A percentile compares a stretch with the other conserved stretches of the same genome.
Evolutionary conservation across 2,797 vertebrate genomes (phyloP).

Genomic region (Alfaro cultratus): DNA sequence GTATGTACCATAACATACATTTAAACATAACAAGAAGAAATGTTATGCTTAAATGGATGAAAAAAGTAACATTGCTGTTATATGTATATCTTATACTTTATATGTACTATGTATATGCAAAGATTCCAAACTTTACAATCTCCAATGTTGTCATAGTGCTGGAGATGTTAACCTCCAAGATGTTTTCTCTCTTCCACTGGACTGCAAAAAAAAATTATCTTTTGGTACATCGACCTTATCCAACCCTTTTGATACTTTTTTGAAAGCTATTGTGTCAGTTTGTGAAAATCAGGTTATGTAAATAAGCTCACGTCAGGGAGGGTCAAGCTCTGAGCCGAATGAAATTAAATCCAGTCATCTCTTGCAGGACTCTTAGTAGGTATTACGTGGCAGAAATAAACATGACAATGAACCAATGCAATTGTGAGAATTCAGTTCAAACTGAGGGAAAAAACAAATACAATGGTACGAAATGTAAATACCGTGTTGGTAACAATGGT

Average conservation of each 20-base stretch:
- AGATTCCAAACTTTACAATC: neutral
- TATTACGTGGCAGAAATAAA: slow-evolving; percentile 36
- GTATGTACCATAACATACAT: neutral
- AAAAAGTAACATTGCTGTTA: neutral
- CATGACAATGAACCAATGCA: slow-evolving; percentile 33
- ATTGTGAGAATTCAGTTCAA: slow-evolving; percentile 19
- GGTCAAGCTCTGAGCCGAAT: slow-evolving; percentile 50
- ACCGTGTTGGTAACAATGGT: neutral
- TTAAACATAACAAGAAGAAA: neutral
- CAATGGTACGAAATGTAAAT: neutral
- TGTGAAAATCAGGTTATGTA: slow-evolving; percentile 42
- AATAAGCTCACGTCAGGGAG: slow-evolving; percentile 38
- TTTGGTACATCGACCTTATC: neutral
- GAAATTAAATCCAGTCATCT: slow-evolving; percentile 54
- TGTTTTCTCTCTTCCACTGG: neutral
- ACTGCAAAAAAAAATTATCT: neutral
- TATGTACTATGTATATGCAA: neutral
- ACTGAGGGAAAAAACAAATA: neutral
- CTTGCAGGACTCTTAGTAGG: slow-evolving; percentile 25
- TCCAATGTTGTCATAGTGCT: neutral
- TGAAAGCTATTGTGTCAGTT: slow-evolving; percentile 26
- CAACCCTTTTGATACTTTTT: slow-evolving; percentile 6
- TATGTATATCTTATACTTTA: neutral
- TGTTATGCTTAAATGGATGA: neutral
- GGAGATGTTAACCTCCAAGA: slow-evolving; percentile 1